Evolutionary conservation across 2,797 vertebrate genomes (phyloP), one percentile per base, ranked within the genome.

Genomic region (Hippocampus kuda): DNA sequence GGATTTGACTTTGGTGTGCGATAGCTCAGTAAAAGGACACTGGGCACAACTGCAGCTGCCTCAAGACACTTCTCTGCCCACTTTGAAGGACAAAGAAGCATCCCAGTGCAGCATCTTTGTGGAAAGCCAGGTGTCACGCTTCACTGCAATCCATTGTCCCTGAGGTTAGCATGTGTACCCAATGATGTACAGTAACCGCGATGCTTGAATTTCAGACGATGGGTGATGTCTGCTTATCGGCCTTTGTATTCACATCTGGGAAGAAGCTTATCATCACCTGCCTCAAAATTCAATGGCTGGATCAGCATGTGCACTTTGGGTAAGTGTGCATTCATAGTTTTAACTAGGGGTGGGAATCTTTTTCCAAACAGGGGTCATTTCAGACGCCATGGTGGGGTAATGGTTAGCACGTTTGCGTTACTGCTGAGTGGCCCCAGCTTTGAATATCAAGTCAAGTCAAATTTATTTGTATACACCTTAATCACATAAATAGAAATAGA

Each of bases 201-300:
- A 30, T 5, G 27, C 65, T 20, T 56, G 9, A 5, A 8, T 27
- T 51, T 1, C 76, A 99, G 97, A 79, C 89, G 49, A 69, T 94
- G 64, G 94, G 94, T 27, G 93, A 95, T 69, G 85, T 88, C 76
- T 96, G 94, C 81, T 86, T 98, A 46, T 94, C 91, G 62, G 91
- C 89, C 1, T 94, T 98, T 83, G 79, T 91, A 30, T 99, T 96
- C 88, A 93, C 86, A 73, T 89, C 85, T 77, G 93, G 78, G 0
- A 87, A 92, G 11, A 84, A 85, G 44, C 88, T 99, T 57, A 72
- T 89, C 34, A 76, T 95, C 77, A 92, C 92, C 2, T 93, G 92
- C 82, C 83, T 98, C 79, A 84, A 91, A 84, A 84, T 99, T 75
- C 88, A 82, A 4, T 98, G 96, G 95, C 85, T 88, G 38, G 92